These are phyloP conservation scores for Rana temporaria DNA, from an alignment of 2,113 vertebrate species.

Conservation along the genomic window DNA sequence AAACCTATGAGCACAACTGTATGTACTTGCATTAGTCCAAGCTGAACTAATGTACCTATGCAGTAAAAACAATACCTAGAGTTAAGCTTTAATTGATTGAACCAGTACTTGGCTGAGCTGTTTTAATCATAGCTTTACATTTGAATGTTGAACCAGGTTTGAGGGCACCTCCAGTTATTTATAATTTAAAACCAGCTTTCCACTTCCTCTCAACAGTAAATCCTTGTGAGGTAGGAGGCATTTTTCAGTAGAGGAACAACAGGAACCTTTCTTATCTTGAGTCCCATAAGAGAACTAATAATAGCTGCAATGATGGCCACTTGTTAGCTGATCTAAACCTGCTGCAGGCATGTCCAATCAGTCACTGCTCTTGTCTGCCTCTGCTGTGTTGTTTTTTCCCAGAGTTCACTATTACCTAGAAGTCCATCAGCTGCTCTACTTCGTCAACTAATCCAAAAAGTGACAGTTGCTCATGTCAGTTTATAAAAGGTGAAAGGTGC, in stretches of 20 bases:
- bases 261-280: constrained; percentile 40
- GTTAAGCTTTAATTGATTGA: too few species aligned
- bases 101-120: too few species aligned
- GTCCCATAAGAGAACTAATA: constrained; percentile 62
- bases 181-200: too few species aligned
- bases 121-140: too few species aligned
- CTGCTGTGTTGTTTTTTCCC: constrained; percentile 65
- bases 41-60: too few species aligned
- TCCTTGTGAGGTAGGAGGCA: neutral
- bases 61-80: too few species aligned
- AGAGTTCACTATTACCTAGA: constrained; percentile 59
- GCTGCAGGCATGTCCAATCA: constrained; percentile 65
- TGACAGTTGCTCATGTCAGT: constrained; percentile 36
- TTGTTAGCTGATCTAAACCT: constrained; percentile 85
- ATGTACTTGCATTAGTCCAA: too few species aligned
- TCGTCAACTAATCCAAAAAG: constrained; percentile 64
- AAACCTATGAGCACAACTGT: too few species aligned
- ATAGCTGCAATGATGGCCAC: constrained; percentile 70
- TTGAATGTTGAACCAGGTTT: too few species aligned
- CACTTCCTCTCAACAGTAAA: neutral
- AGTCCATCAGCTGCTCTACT: constrained; percentile 75
- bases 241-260: neutral
- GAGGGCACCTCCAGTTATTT: too few species aligned
- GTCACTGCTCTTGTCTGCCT: constrained; percentile 57
- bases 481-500: too few species aligned